Evolutionary conservation across 2,113 vertebrate species (phyloP).

Genomic region (Catagonus wagneri): DNA sequence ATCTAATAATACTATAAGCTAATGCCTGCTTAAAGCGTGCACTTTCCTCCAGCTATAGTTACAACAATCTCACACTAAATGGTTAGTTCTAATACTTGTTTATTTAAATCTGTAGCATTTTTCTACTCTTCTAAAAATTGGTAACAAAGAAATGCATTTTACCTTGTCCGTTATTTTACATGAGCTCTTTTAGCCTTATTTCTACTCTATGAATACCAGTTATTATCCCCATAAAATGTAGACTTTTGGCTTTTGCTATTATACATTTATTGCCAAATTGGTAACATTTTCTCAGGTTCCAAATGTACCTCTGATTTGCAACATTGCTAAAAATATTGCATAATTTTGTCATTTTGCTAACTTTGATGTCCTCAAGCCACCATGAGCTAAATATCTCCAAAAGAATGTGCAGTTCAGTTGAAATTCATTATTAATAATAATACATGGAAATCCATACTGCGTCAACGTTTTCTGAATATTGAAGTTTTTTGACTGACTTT

Average conservation of each 20-base stretch:
- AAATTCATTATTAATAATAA: background rate
- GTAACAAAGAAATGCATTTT: background rate
- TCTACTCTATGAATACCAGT: background rate
- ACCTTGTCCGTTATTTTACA: background rate
- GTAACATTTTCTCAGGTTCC: background rate
- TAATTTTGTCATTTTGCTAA: background rate
- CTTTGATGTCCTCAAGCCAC: background rate
- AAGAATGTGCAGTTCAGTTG: background rate
- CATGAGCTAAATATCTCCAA: background rate
- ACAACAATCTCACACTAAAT: background rate
- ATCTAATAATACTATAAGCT: background rate
- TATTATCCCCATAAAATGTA: background rate
- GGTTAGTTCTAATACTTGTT: background rate
- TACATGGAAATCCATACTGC: background rate
- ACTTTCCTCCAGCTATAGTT: background rate
- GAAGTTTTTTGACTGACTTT: background rate
- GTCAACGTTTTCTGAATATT: background rate
- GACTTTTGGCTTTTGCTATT: background rate
- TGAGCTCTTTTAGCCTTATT: background rate
- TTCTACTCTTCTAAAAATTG: background rate
- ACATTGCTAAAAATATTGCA: background rate
- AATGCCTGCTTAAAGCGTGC: background rate
- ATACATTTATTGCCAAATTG: background rate
- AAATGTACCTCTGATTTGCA: background rate
- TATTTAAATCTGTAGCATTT: background rate